Percentiles rank a stretch among this genome's conserved stretches.
phyloP scores from a whole-genome alignment of 2,797 vertebrate species.

The Corythornis leucogaster region DNA sequence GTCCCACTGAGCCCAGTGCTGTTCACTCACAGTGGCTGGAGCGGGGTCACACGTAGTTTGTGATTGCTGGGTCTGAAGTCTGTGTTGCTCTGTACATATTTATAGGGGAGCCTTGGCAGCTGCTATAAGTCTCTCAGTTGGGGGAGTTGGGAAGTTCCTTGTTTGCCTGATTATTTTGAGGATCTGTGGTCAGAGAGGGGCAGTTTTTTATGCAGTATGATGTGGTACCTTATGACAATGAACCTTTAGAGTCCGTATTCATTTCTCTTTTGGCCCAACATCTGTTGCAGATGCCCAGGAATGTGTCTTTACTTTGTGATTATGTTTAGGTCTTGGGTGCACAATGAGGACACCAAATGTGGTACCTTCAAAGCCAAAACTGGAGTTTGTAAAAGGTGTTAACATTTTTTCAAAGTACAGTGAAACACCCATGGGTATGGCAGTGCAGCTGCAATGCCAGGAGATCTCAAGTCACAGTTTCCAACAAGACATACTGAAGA shows the following conservation, averaged over 20 bases:
- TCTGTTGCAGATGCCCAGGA: neutral
- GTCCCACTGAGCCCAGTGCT: neutral
- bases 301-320: neutral
- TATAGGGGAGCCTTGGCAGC: neutral
- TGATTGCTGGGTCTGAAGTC: neutral
- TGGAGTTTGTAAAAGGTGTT: neutral
- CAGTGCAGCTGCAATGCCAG: neutral
- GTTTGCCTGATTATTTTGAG: neutral
- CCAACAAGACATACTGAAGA: neutral
- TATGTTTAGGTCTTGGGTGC: neutral
- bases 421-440: accelerated
- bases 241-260: neutral
- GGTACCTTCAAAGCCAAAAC: neutral
- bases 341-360: neutral
- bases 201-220: neutral
- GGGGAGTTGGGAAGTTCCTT: neutral
- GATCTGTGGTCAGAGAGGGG: neutral
- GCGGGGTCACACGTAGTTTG: neutral
- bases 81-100: neutral
- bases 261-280: neutral
- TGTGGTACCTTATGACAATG: neutral
- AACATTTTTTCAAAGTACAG: neutral
- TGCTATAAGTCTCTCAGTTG: neutral
- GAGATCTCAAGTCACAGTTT: neutral
- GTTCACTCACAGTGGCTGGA: neutral